A percentile compares a stretch with the other conserved stretches of the same genome.
Evolutionary conservation across 2,888 invertebrate genomes (phyloP).

Genomic region (Ochlodes sylvanus): DNA sequence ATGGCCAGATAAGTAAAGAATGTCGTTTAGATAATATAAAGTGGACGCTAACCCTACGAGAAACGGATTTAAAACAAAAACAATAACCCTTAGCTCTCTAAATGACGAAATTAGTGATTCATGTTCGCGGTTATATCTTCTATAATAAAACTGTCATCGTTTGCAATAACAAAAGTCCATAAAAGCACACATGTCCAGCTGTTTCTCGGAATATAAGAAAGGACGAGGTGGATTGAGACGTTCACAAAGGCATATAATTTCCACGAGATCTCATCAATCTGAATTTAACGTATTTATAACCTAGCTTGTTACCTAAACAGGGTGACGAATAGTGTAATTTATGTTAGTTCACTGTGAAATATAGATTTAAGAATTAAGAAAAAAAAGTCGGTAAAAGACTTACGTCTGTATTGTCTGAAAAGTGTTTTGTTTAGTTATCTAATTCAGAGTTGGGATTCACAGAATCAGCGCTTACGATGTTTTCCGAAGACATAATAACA

Average conservation of each 20-base stretch:
- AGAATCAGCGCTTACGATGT: neutral
- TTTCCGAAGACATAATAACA: neutral
- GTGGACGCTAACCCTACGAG: conserved; percentile 8
- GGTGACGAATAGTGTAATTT: conserved; percentile 34
- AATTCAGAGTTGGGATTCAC: neutral
- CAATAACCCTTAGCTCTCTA: conserved; percentile 27
- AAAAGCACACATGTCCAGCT: conserved; percentile 51
- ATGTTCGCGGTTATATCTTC: conserved; percentile 45
- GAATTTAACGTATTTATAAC: conserved; percentile 43
- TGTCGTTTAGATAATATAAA: conserved; percentile 18
- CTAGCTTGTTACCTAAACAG: conserved; percentile 29
- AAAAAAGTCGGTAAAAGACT: neutral
- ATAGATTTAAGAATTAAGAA: neutral
- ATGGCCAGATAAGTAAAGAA: conserved; percentile 24
- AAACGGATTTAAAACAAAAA: conserved; percentile 25
- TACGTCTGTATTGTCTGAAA: neutral
- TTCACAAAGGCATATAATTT: conserved; percentile 49
- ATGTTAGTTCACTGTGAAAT: conserved; percentile 21
- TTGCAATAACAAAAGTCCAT: conserved; percentile 52
- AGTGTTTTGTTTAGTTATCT: neutral
- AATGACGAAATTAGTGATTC: conserved; percentile 42
- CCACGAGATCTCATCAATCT: conserved; percentile 50
- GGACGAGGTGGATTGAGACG: conserved; percentile 46
- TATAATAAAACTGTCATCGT: conserved; percentile 59
- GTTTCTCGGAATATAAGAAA: conserved; percentile 51